Conservation (phyloP, 1,140 invertebrate species). For the Anthonomus grandis region DNA sequence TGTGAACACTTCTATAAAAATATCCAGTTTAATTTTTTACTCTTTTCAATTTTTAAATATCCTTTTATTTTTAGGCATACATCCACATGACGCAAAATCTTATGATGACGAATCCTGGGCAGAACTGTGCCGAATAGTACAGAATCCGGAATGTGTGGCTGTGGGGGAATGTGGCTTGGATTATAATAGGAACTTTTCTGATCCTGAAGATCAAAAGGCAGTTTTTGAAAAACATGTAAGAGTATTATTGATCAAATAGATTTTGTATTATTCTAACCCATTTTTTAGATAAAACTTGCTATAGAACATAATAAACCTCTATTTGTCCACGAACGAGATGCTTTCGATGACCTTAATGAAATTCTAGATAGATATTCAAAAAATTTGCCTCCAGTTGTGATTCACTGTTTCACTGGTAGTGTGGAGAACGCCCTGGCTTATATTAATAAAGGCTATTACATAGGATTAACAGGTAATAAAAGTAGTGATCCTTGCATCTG, state of each 20-base stretch:
- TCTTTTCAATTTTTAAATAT: too few relatives aligned
- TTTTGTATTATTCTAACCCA: conserved; percentile 8
- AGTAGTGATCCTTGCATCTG: too few relatives aligned
- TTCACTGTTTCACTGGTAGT: conserved; percentile 92
- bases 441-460: conserved; percentile 83
- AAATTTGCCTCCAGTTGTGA: conserved; percentile 73
- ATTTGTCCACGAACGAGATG: conserved; percentile 87
- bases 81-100: conserved; percentile 93
- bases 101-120: conserved; percentile 76
- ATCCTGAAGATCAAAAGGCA: conserved; percentile 77
- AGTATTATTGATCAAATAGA: background rate
- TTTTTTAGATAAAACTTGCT: conserved; percentile 73
- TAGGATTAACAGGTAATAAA: conserved; percentile 72
- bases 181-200: conserved; percentile 91
- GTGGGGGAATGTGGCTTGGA: conserved; percentile 93
- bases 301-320: conserved; percentile 85
- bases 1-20: too few relatives aligned
- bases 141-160: conserved; percentile 86
- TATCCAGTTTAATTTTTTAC: too few relatives aligned
- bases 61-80: conserved; percentile 80
- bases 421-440: conserved; percentile 80
- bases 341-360: conserved; percentile 74
- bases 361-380: conserved; percentile 57
- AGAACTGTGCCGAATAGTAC: conserved; percentile 69
- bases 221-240: conserved; percentile 86